Base-by-base conservation (phyloP, 2,113 vertebrate genomes). In the Ictalurus punctatus region DNA sequence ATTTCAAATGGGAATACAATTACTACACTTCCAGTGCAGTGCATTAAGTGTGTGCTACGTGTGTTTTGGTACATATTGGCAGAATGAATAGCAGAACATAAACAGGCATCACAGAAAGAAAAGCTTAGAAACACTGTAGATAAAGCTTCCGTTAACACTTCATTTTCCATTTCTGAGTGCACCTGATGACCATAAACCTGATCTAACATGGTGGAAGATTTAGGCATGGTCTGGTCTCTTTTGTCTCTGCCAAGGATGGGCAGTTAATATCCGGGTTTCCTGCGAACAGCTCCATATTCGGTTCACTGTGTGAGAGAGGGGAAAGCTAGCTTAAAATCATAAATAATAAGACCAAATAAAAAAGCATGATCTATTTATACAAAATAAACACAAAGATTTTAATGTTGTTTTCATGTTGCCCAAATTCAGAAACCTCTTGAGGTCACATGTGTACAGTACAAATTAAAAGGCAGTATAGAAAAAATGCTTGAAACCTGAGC, bases 121-220 rank as follows among this genome's bases (percentile, higher is more conserved):
- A 86, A 44, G 27, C 44, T 37, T 23, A 12, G 27, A 86, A 80
- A 54, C 76, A 34, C 8, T 80, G 1, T 34, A 13, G n/a, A 54
- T n/a, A 30, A 44, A 74, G 4, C 16, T n/a, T 78, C 5, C 10
- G n/a, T 76, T 48, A 44, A 37, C 1, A 80, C 17, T 71, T 84
- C 1, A 19, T 44, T 58, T 48, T 8, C 12, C 30, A 74, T 74
- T 54, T 44, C 3, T 67, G 40, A 67, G 19, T 44, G 73, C 71
- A 58, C 21, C 12, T n/a, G 5, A 63, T 58, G 30, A 65, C 1
- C 56, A 69, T 8, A 84, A 81, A 58, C 63, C 61, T 16, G 21
- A 21, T n/a, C 44, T 91, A 63, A 54, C 90, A 91, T 2, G 48
- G n/a, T n/a, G 90, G 90, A 40, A 86, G 19, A 56, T 91, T 91